Conservation (phyloP, 35 echinoderm and acorn worm genomes). For the Acanthaster planci region DNA sequence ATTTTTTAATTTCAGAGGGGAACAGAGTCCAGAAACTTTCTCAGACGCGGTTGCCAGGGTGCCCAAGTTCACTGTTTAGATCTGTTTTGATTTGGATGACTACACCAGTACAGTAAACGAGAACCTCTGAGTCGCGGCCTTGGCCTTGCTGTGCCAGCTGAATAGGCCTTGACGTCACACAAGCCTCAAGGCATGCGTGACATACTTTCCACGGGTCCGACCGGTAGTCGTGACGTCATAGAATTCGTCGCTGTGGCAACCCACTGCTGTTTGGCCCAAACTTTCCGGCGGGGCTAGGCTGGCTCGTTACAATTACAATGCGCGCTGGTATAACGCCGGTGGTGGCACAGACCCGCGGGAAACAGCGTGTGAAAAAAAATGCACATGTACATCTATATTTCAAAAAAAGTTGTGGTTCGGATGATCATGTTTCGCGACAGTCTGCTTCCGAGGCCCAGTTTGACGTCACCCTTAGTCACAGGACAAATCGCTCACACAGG, state of each 20-base stretch:
- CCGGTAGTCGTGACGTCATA: constrained; percentile 24
- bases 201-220: constrained; percentile 20
- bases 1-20: no score
- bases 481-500: background rate
- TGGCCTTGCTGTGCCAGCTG: background rate
- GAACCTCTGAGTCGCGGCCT: background rate
- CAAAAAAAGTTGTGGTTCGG: no score
- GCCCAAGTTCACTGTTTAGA: background rate
- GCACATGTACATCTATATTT: no score
- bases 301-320: constrained; percentile 12
- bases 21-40: no score
- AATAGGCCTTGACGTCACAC: background rate
- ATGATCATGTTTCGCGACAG: background rate
- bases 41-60: background rate
- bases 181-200: constrained; percentile 23
- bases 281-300: background rate
- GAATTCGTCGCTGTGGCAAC: background rate
- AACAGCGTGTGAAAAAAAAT: no score
- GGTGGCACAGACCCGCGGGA: no score
- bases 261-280: constrained; percentile 4
- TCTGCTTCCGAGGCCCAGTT: constrained; percentile 17
- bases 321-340: background rate
- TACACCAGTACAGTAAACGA: background rate
- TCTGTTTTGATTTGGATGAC: constrained; percentile 23
- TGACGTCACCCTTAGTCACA: constrained; percentile 22